phyloP scores from a whole-genome alignment of 2,113 vertebrate genomes.

The Bos javanicus region DNA sequence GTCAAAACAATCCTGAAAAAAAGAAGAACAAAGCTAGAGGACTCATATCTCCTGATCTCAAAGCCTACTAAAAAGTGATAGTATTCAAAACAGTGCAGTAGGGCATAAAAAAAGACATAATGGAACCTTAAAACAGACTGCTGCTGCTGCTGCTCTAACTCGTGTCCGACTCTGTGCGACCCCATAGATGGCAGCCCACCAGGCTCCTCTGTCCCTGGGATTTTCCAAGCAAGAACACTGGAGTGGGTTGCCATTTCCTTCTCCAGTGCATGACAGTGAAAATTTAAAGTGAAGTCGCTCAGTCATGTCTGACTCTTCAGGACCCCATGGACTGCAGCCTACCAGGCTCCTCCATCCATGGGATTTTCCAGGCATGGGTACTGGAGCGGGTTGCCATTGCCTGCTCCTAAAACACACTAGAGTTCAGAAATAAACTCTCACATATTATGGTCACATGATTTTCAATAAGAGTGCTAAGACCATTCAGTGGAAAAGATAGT shows the following conservation, averaged over 20 bases:
- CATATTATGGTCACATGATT: not conserved
- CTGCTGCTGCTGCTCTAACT: not conserved
- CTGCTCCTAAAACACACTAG: not conserved
- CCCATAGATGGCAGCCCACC: not conserved
- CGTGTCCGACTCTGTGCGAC: rapidly evolving
- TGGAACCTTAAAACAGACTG: not conserved
- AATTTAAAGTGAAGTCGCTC: not conserved
- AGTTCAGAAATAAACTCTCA: not conserved
- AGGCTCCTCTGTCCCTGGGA: rapidly evolving
- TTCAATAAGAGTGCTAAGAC: not conserved
- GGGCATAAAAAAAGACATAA: not conserved
- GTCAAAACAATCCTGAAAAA: not conserved
- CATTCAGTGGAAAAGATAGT: not conserved
- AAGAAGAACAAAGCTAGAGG: not conserved
- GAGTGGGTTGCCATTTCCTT: not conserved
- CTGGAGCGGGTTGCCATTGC: not conserved
- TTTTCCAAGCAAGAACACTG: not conserved
- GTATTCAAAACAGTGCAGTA: not conserved
- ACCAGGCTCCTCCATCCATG: not conserved
- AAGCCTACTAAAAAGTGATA: not conserved
- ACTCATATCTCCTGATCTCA: not conserved
- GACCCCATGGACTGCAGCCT: not conserved
- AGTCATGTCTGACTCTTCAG: not conserved
- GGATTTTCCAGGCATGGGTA: not conserved
- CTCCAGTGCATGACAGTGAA: not conserved